Evolutionary conservation across 92 coral and sea anemone genomes (phyloP).

Genomic region (Epizoanthus fatuus): DNA sequence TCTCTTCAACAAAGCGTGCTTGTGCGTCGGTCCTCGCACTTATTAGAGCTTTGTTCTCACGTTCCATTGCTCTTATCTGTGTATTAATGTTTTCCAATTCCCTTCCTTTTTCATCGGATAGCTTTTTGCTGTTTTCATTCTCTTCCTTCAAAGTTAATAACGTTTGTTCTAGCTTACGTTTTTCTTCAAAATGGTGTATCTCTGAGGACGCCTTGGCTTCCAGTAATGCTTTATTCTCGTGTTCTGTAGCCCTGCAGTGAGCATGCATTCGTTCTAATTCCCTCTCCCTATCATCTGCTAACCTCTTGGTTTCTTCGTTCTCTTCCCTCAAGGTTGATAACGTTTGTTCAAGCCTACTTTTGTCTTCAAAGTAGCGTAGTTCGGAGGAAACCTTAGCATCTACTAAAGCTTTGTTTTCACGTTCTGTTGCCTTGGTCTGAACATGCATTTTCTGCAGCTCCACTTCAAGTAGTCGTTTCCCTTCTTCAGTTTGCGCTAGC

Average conservation of each 20-base stretch:
- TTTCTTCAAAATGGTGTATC: neutral
- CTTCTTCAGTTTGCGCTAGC: neutral
- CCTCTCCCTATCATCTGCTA: conserved; percentile 32
- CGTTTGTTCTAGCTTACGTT: neutral
- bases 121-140: conserved; percentile 1
- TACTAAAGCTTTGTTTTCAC: neutral
- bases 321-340: conserved; percentile 2
- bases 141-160: neutral
- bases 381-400: conserved; percentile 35
- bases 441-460: neutral
- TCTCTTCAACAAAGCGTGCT: conserved; percentile 19
- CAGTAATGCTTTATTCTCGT: neutral
- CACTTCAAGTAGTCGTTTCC: conserved; percentile 1
- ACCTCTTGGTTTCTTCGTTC: neutral
- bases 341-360: neutral
- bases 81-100: conserved; percentile 25
- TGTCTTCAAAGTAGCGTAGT: neutral
- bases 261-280: neutral
- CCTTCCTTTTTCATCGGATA: conserved; percentile 24
- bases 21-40: conserved; percentile 35
- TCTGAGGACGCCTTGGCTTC: conserved; percentile 39
- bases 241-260: neutral
- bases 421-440: neutral
- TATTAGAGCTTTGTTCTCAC: conserved; percentile 36
- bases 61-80: conserved; percentile 12